Base-by-base conservation (phyloP, 1,140 invertebrate genomes). In the Chionoecetes opilio region DNA sequence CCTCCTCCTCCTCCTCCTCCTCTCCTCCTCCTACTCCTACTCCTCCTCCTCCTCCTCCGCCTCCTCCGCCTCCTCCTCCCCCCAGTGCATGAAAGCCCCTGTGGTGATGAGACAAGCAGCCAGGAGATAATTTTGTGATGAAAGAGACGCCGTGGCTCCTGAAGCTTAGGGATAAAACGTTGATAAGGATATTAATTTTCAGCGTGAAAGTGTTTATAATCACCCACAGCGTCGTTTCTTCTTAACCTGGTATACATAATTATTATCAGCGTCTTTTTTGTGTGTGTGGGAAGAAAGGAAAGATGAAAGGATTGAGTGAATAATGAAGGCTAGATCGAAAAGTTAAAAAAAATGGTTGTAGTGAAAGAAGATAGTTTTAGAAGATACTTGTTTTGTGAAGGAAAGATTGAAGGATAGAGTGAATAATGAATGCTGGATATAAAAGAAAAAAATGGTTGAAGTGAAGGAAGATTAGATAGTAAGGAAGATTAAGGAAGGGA, bases 141-240 rank as follows among this genome's bases (percentile, higher is more conserved):
- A 75, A 75, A 75, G 63, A 75, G 63, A 75, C 63, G 63, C 63
- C 63, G 6, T 26, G 63, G 63, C 63, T 8, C 11, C 9, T 75
- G 63, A n/a, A 75, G 63, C 63, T n/a, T 26, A 5, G 63, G 26
- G 63, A 75, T 75, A n/a, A 75, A 75, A n/a, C 21, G 21, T n/a
- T 75, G 63, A 75, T 75, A 75, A 75, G 63, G 63, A 75, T 75
- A 75, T 75, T 75, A 75, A n/a, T 75, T 75, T 75, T 75, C n/a
- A 75, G 21, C 9, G 63, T 8, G 21, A 14, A 75, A 75, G 63
- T 75, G 63, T n/a, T 75, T 75, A 75, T n/a, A 75, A 75, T 75
- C 63, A 75, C 21, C 63, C 63, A 75, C 63, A 75, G 21, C 63
- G 3, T 75, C 63, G 63, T 75, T 75, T 26, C 26, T 26, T 75